Percentiles rank a stretch among this genome's conserved stretches.
phyloP scores from a whole-genome alignment of 2,888 invertebrate species.

The Acronicta leporina region DNA sequence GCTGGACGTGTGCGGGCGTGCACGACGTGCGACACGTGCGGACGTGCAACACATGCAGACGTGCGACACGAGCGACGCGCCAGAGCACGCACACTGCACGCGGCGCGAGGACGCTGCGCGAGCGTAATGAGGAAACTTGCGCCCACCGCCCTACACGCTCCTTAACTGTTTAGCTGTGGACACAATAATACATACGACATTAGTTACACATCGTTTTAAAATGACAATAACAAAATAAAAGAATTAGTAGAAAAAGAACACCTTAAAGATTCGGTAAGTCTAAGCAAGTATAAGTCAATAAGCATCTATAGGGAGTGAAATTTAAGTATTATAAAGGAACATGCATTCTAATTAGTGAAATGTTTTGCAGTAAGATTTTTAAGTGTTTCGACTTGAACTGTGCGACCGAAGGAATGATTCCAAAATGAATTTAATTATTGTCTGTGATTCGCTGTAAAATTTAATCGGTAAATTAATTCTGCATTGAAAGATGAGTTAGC shows the following conservation, averaged over 20 bases:
- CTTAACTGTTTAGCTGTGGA: constrained; percentile 82
- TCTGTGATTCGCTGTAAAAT: too few relatives aligned
- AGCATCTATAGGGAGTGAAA: too few relatives aligned
- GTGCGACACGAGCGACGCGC: neutral
- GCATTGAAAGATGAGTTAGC: too few relatives aligned
- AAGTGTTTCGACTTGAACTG: too few relatives aligned
- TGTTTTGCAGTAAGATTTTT: too few relatives aligned
- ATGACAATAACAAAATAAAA: neutral
- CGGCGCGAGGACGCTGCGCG: constrained; percentile 93
- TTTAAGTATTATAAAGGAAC: too few relatives aligned
- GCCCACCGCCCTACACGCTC: constrained; percentile 91
- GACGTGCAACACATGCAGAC: constrained; percentile 51
- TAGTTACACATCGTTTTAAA: neutral
- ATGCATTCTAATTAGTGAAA: too few relatives aligned
- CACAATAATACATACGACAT: constrained; percentile 9
- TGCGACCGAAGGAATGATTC: too few relatives aligned
- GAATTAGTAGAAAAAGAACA: constrained; percentile 19
- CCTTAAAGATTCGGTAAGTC: constrained; percentile 1
- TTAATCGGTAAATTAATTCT: too few relatives aligned
- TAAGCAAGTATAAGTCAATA: too few relatives aligned
- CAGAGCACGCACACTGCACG: constrained; percentile 32
- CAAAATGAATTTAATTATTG: too few relatives aligned
- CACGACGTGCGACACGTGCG: neutral
- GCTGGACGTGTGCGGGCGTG: constrained; percentile 5
- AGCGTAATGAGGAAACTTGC: constrained; percentile 56